Conservation (phyloP, 2,113 vertebrate species). For the Siniperca chuatsi region DNA sequence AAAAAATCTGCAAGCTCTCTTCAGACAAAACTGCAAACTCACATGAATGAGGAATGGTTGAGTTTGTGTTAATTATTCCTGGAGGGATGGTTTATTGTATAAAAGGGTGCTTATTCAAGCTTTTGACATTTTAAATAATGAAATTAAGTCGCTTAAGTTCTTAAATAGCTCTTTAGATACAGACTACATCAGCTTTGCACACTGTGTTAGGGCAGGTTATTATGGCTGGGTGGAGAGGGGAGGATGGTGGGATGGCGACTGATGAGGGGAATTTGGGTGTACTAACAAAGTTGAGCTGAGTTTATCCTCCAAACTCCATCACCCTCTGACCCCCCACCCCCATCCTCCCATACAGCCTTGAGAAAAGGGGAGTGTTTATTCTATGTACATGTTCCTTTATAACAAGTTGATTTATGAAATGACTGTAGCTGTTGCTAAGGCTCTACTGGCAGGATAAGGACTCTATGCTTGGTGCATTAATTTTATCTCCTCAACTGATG, state of each 20-base stretch:
- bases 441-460: slow-evolving; percentile 40
- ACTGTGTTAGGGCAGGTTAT: slow-evolving; percentile 24
- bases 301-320: slow-evolving; percentile 56
- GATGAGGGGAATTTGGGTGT: slow-evolving; percentile 35
- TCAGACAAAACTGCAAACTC: background rate
- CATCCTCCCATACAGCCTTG: slow-evolving; percentile 44
- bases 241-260: background rate
- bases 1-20: background rate
- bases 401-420: slow-evolving; percentile 59
- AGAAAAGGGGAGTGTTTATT: slow-evolving; percentile 47
- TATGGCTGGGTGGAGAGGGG: slow-evolving; percentile 11
- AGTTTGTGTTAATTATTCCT: slow-evolving; percentile 34
- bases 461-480: slow-evolving; percentile 29
- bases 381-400: slow-evolving; percentile 43
- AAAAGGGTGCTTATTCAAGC: slow-evolving; percentile 27
- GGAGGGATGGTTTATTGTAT: slow-evolving; percentile 25
- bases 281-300: slow-evolving; percentile 47
- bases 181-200: slow-evolving; percentile 11
- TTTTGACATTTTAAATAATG: slow-evolving; percentile 42
- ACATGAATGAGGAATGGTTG: background rate
- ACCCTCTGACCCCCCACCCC: slow-evolving; percentile 18
- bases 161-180: slow-evolving; percentile 18
- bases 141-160: slow-evolving; percentile 8
- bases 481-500: slow-evolving; percentile 36
- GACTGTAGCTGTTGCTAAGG: slow-evolving; percentile 55